Percentiles rank a stretch among this genome's conserved stretches.
These are phyloP conservation scores for Scyliorhinus canicula DNA, from an alignment of 2,797 vertebrate genomes.

Conservation along the genomic window DNA sequence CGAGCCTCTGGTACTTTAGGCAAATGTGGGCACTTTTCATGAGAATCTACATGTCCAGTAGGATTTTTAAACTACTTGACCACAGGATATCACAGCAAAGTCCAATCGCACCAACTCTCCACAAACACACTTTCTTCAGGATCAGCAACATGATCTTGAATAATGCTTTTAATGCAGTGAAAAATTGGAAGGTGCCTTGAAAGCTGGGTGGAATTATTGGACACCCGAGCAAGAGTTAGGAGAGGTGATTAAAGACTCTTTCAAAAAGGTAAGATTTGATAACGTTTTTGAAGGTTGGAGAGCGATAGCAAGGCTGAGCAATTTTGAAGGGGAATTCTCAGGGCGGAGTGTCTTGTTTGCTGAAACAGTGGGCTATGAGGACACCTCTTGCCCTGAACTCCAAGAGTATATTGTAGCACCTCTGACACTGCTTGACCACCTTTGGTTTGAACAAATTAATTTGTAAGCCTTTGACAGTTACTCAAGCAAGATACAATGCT, in stretches of 20 bases:
- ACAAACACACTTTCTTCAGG: too few relatives aligned
- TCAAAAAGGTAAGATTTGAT: not conserved
- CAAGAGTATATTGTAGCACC: not conserved
- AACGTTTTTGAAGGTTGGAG: not conserved
- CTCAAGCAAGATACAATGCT: not conserved
- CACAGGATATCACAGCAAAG: not conserved
- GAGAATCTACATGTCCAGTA: not conserved
- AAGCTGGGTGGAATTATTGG: not conserved
- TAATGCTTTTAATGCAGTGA: too few relatives aligned
- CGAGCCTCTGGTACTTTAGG: not conserved
- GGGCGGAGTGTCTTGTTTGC: not conserved
- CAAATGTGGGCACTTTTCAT: not conserved
- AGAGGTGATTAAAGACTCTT: not conserved
- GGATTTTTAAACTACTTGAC: not conserved
- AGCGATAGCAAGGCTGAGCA: not conserved
- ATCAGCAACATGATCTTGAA: not conserved
- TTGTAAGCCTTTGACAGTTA: not conserved
- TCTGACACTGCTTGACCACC: not conserved
- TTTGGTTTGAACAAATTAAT: not conserved
- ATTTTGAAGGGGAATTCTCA: not conserved
- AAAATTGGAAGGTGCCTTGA: not conserved
- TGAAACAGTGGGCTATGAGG: not conserved
- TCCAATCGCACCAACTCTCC: not conserved
- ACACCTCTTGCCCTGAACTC: not conserved
- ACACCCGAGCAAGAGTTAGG: not conserved